Conservation (phyloP, 2,888 invertebrate species). For the Cecidostiba fungosa region DNA sequence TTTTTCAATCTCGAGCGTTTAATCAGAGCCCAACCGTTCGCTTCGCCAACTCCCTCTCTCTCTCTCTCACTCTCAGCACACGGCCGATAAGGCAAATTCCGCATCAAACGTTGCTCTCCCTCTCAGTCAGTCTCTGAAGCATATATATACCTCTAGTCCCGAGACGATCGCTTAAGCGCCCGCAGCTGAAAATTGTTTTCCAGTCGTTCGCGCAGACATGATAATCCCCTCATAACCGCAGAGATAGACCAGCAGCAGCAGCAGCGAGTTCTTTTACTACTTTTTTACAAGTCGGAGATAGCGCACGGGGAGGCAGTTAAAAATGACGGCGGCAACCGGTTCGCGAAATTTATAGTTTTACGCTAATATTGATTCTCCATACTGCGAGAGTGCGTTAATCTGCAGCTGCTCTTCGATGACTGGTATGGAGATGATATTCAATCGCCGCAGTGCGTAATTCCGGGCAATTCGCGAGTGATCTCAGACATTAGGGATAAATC, state of each 20-base stretch:
- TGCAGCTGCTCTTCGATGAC: neutral
- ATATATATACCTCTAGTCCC: neutral
- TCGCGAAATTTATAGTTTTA: slow-evolving; percentile 16
- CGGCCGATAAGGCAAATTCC: slow-evolving; percentile 44
- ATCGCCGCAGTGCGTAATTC: neutral
- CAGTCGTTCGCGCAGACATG: slow-evolving; percentile 22
- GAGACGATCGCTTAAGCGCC: slow-evolving; percentile 52
- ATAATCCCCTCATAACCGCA: slow-evolving; percentile 32
- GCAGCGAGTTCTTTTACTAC: neutral
- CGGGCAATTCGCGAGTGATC: neutral
- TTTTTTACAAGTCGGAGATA: slow-evolving; percentile 1
- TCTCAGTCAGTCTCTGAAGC: neutral
- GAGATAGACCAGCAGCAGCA: neutral
- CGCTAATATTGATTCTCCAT: neutral
- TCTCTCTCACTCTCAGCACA: too few relatives aligned
- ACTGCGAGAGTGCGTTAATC: neutral
- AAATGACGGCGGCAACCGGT: neutral
- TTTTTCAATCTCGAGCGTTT: slow-evolving; percentile 35
- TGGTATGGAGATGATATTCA: neutral
- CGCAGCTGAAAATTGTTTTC: slow-evolving; percentile 54
- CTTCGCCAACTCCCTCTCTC: neutral
- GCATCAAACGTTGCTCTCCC: slow-evolving; percentile 49
- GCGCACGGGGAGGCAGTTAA: neutral
- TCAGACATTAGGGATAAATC: neutral
- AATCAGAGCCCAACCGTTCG: slow-evolving; percentile 12